phyloP scores from a whole-genome alignment of 2,888 invertebrate species.

The Phyllotreta striolata region DNA sequence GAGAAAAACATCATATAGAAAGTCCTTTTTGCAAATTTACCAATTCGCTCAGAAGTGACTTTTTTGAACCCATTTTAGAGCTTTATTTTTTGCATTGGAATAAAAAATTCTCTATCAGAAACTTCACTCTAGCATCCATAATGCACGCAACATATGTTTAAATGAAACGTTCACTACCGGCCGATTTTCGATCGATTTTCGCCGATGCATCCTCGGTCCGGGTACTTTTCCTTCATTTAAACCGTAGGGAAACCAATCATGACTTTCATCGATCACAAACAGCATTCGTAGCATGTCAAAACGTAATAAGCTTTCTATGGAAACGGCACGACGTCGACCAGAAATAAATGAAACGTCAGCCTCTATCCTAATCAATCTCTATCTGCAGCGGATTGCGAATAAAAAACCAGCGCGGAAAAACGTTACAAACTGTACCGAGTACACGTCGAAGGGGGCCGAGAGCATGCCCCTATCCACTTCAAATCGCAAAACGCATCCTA shows the following conservation, averaged over 20 bases:
- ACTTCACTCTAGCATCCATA: too few relatives aligned
- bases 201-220: too few relatives aligned
- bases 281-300: constrained; percentile 18
- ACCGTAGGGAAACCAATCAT: constrained; percentile 9
- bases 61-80: too few relatives aligned
- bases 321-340: constrained; percentile 3
- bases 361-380: constrained; percentile 21
- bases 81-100: too few relatives aligned
- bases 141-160: too few relatives aligned
- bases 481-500: neutral
- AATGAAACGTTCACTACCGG: too few relatives aligned
- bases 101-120: too few relatives aligned
- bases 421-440: neutral
- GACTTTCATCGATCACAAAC: constrained; percentile 11
- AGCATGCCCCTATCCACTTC: neutral
- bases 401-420: constrained; percentile 6
- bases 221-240: constrained; percentile 10
- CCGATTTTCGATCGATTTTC: too few relatives aligned
- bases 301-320: constrained; percentile 15
- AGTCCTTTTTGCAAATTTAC: too few relatives aligned
- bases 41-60: too few relatives aligned
- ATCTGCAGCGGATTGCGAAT: constrained; percentile 13
- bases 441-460: neutral
- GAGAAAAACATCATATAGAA: too few relatives aligned
- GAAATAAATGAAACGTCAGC: constrained; percentile 23